Conservation (phyloP, 2,797 vertebrate species). For the Argentina silus region DNA sequence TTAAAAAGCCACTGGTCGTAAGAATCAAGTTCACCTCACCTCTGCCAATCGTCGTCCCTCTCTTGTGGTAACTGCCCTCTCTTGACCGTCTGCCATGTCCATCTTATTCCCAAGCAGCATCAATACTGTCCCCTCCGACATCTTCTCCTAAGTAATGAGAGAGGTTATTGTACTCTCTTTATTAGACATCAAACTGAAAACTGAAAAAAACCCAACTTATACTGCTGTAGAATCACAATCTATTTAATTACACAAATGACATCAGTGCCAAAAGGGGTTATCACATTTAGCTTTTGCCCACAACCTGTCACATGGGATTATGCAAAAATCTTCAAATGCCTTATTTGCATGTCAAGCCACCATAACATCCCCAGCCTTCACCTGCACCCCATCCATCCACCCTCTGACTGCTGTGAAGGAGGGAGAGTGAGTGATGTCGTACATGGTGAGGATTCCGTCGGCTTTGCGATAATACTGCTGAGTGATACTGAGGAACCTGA, state of each 20-base stretch:
- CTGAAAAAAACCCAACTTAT: neutral
- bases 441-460: constrained; percentile 82
- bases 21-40: constrained; percentile 60
- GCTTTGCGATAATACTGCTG: constrained; percentile 85
- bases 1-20: neutral
- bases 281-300: neutral
- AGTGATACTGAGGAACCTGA: constrained; percentile 83
- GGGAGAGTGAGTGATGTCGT: constrained; percentile 73
- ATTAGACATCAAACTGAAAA: neutral
- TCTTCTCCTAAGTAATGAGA: constrained; percentile 71
- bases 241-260: neutral
- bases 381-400: constrained; percentile 83
- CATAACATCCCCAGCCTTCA: constrained; percentile 51
- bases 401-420: constrained; percentile 77
- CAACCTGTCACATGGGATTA: constrained; percentile 21
- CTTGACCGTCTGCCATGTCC: constrained; percentile 57
- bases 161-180: neutral
- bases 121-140: constrained; percentile 72
- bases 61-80: constrained; percentile 63
- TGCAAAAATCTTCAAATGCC: constrained; percentile 44
- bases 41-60: constrained; percentile 79
- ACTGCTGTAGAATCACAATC: neutral
- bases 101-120: constrained; percentile 83
- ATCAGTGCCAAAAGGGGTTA: neutral
- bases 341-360: constrained; percentile 41